Evolutionary conservation across 1,140 invertebrate species (phyloP), one percentile per base, ranked within the genome.

Genomic region (Aradophagus sp.): DNA sequence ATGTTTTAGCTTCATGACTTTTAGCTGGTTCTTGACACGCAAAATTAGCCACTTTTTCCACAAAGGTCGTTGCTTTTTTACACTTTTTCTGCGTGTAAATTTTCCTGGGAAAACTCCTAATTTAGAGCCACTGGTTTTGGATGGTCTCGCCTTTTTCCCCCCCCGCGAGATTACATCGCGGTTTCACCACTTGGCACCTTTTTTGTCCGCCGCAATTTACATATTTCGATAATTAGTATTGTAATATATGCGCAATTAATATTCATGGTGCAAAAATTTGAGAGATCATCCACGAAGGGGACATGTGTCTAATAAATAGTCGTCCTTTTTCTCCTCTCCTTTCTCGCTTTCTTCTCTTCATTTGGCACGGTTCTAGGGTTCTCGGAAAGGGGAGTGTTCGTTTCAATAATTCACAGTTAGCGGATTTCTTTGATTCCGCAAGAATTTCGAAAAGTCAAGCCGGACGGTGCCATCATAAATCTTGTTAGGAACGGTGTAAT

Each of bases 161-260:
- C 39, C 14, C 44, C 29, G 50, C 34, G 11, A 39, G 53, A 39
- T 47, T 32, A 7, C 13, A 3, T 20, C 55, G 48, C 48, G 34
- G 23, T 35, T 62, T 41, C 13, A 23, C 34, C 23, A 61, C 29
- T 62, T 48, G 36, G 14, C 36, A 38, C 38, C 32, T 48, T 62
- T 56, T 68, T 69, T 50, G 26, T 1, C 19, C 12, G 7, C 27
- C 13, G 2, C 38, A 6, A 72, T 72, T 72, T 72, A 50, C 72
- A 76, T 74, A 74, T 74, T 76, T 69, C 47, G 36, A 44, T 66
- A 56, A 61, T 66, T 71, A 76, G 56, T 53, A 70, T 52, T 74
- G 47, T 76, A 67, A 72, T 71, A 35, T 68, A 72, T 67, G 67
- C 52, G 23, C 39, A 31, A 55, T 72, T 61, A 66, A 61, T 48